phyloP scores from a whole-genome alignment of 1,140 invertebrate species.

The Drosophila pandora region DNA sequence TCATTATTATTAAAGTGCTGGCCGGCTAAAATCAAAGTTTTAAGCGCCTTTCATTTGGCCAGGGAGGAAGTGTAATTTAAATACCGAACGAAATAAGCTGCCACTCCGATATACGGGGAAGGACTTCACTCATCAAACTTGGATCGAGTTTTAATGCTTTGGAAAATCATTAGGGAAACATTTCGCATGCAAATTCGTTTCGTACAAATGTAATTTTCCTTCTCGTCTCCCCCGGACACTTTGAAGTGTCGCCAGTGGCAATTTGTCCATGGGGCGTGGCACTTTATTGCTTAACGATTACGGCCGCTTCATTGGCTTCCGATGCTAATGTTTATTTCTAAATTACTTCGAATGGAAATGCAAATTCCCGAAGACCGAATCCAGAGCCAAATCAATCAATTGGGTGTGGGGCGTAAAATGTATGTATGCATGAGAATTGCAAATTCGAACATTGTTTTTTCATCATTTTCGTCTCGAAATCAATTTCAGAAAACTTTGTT shows the following conservation, averaged over 20 bases:
- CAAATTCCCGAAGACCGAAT: neutral
- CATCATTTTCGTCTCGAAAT: slow-evolving; percentile 25
- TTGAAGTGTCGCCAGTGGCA: slow-evolving; percentile 42
- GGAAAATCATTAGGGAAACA: slow-evolving; percentile 46
- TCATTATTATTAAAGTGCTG: slow-evolving; percentile 47
- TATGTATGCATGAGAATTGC: neutral
- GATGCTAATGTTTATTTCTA: slow-evolving; percentile 44
- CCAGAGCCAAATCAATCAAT: slow-evolving; percentile 33
- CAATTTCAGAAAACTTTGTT: slow-evolving; percentile 8
- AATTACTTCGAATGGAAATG: slow-evolving; percentile 28
- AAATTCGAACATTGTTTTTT: slow-evolving; percentile 23
- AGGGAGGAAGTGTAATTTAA: slow-evolving; percentile 44
- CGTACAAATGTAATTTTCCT: slow-evolving; percentile 38
- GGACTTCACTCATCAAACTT: slow-evolving; percentile 2
- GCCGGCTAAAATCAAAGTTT: slow-evolving; percentile 20
- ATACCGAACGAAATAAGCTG: slow-evolving; percentile 35
- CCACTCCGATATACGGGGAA: slow-evolving; percentile 1
- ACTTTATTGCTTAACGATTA: slow-evolving; percentile 45
- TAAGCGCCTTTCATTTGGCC: slow-evolving; percentile 4
- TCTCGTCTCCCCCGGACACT: slow-evolving; percentile 16
- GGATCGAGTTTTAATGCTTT: slow-evolving; percentile 26
- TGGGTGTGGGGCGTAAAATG: neutral
- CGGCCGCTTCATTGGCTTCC: slow-evolving; percentile 19
- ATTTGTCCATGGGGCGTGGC: slow-evolving; percentile 36
- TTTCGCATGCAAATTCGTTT: slow-evolving; percentile 46